These are phyloP conservation scores for Cirrhinus mrigala DNA, from an alignment of 2,797 vertebrate species.

Conservation along the genomic window DNA sequence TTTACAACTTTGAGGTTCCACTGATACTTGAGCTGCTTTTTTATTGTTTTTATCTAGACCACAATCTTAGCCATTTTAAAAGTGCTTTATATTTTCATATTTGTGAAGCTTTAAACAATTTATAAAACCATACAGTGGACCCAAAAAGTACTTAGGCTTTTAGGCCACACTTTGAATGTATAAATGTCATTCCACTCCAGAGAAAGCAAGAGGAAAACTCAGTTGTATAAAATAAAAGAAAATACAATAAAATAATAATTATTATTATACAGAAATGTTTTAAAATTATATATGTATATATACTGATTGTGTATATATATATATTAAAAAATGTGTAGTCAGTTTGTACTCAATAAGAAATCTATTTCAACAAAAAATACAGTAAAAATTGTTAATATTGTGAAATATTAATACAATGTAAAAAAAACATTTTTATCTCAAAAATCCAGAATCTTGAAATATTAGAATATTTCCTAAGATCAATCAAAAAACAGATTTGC, in stretches of 20 bases:
- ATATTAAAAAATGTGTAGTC: too few relatives aligned
- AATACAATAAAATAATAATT: neutral
- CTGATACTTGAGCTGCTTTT: neutral
- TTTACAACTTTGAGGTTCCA: slow-evolving; percentile 7
- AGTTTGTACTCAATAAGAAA: too few relatives aligned
- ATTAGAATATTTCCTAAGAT: too few relatives aligned
- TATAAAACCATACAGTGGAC: neutral
- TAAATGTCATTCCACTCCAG: neutral
- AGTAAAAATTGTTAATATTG: neutral
- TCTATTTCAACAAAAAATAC: too few relatives aligned
- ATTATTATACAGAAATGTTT: neutral
- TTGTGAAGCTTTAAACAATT: neutral
- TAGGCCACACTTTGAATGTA: neutral
- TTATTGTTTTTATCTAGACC: slow-evolving; percentile 19
- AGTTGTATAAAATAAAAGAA: neutral
- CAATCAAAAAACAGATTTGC: too few relatives aligned
- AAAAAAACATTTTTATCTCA: too few relatives aligned
- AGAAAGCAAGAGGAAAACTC: neutral
- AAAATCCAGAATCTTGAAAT: too few relatives aligned
- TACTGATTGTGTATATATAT: too few relatives aligned
- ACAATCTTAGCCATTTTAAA: slow-evolving; percentile 2
- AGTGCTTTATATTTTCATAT: neutral
- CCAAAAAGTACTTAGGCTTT: neutral
- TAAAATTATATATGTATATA: neutral
- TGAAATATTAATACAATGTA: neutral